phyloP scores from a whole-genome alignment of 2,888 invertebrate species.

The Yponomeuta sedellus region DNA sequence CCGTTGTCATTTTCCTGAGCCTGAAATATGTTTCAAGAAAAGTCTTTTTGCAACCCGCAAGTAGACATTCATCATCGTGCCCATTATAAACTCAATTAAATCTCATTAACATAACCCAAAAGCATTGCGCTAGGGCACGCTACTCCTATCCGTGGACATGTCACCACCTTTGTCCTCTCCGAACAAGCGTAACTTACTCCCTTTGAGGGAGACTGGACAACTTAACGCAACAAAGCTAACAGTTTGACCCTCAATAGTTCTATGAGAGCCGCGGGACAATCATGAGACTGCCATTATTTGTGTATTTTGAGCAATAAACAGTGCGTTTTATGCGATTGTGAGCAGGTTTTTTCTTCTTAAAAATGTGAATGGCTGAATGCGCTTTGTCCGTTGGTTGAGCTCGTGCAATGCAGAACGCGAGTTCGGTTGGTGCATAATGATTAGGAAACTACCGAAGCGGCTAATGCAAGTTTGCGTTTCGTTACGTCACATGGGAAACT shows the following conservation, averaged over 20 bases:
- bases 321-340: conserved; percentile 73
- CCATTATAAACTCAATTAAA: conserved; percentile 76
- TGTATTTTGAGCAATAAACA: conserved; percentile 76
- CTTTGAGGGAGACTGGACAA: conserved; percentile 52
- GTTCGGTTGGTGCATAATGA: conserved; percentile 69
- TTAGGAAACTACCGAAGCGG: conserved; percentile 60
- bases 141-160: conserved; percentile 54
- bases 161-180: conserved; percentile 69
- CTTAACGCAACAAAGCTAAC: conserved; percentile 63
- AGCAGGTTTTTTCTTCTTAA: conserved; percentile 49
- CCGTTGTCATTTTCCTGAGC: not conserved
- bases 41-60: not conserved
- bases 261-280: conserved; percentile 23
- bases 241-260: conserved; percentile 65
- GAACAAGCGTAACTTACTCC: conserved; percentile 41
- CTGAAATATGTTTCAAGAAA: not conserved
- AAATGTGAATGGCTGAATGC: conserved; percentile 64
- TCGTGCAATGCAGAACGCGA: conserved; percentile 69
- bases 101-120: conserved; percentile 68
- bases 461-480: conserved; percentile 21
- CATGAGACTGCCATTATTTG: conserved; percentile 65
- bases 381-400: conserved; percentile 72
- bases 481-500: conserved; percentile 43
- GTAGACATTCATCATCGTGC: conserved; percentile 54
- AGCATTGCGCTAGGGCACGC: conserved; percentile 41